A percentile compares a stretch with the other conserved stretches of the same genome.
phyloP scores from a whole-genome alignment of 2,113 vertebrate species.

The Pipa parva region DNA sequence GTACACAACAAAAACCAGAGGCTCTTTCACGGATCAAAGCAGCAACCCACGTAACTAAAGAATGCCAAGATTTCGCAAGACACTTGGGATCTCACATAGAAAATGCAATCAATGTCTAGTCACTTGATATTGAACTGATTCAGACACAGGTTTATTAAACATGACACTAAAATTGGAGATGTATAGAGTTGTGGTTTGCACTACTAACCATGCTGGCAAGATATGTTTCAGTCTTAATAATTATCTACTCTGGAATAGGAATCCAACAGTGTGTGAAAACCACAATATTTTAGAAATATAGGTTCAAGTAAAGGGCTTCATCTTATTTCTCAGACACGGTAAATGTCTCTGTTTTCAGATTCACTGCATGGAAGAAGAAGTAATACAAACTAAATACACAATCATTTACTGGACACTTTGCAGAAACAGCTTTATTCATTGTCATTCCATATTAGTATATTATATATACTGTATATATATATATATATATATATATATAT shows the following conservation, averaged over 20 bases:
- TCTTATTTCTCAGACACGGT: too few species aligned
- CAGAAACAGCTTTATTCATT: too few species aligned
- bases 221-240: conserved; percentile 7
- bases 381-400: too few species aligned
- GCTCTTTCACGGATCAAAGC: conserved; percentile 37
- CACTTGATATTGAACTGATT: conserved; percentile 13
- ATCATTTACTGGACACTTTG: too few species aligned
- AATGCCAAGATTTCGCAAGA: neutral
- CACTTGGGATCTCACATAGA: conserved; percentile 2
- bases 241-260: conserved; percentile 12
- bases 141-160: conserved; percentile 23
- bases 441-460: too few species aligned
- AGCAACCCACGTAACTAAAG: neutral
- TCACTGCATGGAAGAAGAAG: too few species aligned
- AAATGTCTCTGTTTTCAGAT: too few species aligned
- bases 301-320: too few species aligned
- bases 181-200: conserved; percentile 19
- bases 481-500: too few species aligned
- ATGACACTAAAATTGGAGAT: conserved; percentile 20
- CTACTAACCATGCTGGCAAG: conserved; percentile 16
- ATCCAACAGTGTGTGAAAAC: conserved; percentile 8
- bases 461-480: too few species aligned
- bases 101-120: conserved; percentile 32
- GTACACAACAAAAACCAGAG: conserved; percentile 17
- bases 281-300: conserved; percentile 5